Evolutionary conservation across 2,888 invertebrate genomes (phyloP).

Genomic region (Caenorhabditis wallacei): DNA sequence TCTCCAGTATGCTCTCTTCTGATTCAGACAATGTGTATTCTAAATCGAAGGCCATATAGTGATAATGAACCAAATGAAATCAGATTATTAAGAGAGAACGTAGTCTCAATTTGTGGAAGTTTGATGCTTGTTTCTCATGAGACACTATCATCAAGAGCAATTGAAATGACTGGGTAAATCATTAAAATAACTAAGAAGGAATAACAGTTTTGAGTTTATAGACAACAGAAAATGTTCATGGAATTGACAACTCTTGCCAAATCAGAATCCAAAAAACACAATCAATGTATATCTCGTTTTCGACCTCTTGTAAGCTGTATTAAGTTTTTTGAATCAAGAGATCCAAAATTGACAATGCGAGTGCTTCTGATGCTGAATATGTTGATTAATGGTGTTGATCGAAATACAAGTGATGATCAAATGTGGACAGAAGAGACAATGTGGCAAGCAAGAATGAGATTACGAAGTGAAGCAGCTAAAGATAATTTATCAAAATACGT

Average conservation of each 20-base stretch:
- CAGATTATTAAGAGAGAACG: constrained; percentile 49
- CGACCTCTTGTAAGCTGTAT: constrained; percentile 65
- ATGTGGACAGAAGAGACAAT: constrained; percentile 78
- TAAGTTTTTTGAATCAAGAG: constrained; percentile 52
- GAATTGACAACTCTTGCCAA: constrained; percentile 58
- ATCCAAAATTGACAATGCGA: constrained; percentile 41
- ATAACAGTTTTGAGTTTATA: constrained; percentile 30
- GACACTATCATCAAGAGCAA: constrained; percentile 16
- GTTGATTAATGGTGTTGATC: constrained; percentile 85
- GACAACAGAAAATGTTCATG: constrained; percentile 68
- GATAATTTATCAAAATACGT: constrained; percentile 56
- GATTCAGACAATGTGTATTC: constrained; percentile 60
- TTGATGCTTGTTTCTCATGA: constrained; percentile 62
- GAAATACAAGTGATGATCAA: constrained; percentile 85
- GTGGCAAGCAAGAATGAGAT: constrained; percentile 71
- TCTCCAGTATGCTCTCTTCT: constrained; percentile 62
- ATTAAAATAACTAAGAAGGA: background rate
- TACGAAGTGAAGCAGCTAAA: constrained; percentile 65
- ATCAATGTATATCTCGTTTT: constrained; percentile 51
- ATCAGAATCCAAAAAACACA: constrained; percentile 23
- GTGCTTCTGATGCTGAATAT: constrained; percentile 67
- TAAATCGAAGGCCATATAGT: constrained; percentile 57
- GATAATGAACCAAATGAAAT: constrained; percentile 56
- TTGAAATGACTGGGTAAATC: constrained; percentile 68
- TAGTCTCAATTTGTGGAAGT: constrained; percentile 49